phyloP scores from a whole-genome alignment of 2,888 invertebrate species.

The Tromatobia lineatoria region DNA sequence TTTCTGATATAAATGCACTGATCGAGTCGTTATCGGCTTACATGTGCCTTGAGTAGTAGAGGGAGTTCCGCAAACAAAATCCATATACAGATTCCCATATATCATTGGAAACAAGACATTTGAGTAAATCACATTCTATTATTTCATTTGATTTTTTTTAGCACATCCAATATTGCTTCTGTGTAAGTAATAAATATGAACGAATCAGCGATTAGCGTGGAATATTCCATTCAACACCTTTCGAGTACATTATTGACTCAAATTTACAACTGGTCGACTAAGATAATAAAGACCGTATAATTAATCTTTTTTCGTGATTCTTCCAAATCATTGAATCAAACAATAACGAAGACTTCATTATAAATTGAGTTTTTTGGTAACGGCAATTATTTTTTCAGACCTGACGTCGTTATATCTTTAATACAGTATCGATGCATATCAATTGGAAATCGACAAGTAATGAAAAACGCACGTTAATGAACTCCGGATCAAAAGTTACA shows the following conservation, averaged over 20 bases:
- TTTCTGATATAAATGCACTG: not conserved
- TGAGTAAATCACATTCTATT: not conserved
- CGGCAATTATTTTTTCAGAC: too few species aligned
- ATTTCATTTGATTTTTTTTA: not conserved
- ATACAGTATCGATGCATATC: too few species aligned
- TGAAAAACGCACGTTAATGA: too few species aligned
- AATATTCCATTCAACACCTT: not conserved
- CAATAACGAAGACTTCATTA: not conserved
- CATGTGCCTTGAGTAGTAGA: not conserved
- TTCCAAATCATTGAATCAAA: not conserved
- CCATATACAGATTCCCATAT: not conserved
- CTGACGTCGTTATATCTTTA: too few species aligned
- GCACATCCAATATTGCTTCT: not conserved
- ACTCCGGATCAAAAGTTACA: too few species aligned
- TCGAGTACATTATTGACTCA: not conserved
- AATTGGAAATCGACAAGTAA: too few species aligned
- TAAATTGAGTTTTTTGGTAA: not conserved
- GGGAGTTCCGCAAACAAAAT: not conserved
- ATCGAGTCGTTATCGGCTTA: not conserved
- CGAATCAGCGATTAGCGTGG: not conserved
- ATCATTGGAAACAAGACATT: not conserved
- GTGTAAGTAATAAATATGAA: not conserved
- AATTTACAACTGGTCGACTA: not conserved
- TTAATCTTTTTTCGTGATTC: not conserved
- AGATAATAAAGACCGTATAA: not conserved